Evolutionary conservation across 2,113 vertebrate species (phyloP), one percentile per base, ranked within the genome.

Genomic region (Corythaeola cristata): DNA sequence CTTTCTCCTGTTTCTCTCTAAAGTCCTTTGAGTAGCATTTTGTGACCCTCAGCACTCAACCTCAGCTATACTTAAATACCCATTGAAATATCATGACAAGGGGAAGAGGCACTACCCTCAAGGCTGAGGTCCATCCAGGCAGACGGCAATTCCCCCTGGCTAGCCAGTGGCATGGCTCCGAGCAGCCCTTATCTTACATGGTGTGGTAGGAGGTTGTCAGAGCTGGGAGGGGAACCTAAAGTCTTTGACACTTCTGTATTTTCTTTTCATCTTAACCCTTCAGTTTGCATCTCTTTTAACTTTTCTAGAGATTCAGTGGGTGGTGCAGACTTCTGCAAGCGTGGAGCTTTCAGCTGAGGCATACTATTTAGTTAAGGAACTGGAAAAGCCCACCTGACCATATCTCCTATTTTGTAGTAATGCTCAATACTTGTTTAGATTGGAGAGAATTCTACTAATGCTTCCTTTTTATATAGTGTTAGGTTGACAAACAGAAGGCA

Each of bases 91-190:
- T 2, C n/a, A 8, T 10, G 17, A 55, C 45, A 60, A 52, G 15
- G 15, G 32, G 52, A 64, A 59, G 69, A 66, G 44, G 66, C 50
- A 56, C 45, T 33, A 35, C 49, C 55, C 22, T 44, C 15, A 35
- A 37, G 62, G 59, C 66, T 63, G 32, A 56, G 35, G 41, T 50
- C 21, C 9, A 3, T 21, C 13, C 41, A 12, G 52, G 67, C 47
- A 35, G 75, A 12, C 20, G 59, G 30, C 63, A 62, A 3, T 28
- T 2, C 7, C 30, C 52, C 33, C 16, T 0, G 0, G 35, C 52
- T 27, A 9, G 7, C 37, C 28, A 8, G 39, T 14, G 76, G 26
- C 52, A 27, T 41, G 45, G 28, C 58, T 79, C 44, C 2, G 4
- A 52, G 32, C 30, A 71, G 47, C n/a, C 58, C 32, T 58, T 9